Conservation (phyloP, 2,113 vertebrate species). For the Ondatra zibethicus region DNA sequence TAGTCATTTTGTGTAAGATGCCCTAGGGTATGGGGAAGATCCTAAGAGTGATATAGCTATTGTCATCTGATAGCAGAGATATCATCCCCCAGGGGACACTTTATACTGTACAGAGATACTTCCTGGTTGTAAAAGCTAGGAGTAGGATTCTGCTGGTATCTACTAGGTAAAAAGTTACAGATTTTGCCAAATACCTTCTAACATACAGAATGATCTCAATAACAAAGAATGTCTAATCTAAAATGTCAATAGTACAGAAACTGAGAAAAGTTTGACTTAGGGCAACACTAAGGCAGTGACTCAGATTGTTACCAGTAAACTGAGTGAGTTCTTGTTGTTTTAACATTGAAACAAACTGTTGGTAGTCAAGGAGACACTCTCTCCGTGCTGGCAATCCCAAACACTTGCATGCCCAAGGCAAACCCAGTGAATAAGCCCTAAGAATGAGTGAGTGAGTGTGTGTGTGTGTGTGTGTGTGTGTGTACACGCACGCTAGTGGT, state of each 20-base stretch:
- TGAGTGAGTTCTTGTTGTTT: not conserved
- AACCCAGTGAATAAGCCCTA: not conserved
- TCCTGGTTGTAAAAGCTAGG: not conserved
- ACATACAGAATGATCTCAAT: not conserved
- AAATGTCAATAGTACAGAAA: not conserved
- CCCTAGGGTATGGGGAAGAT: not conserved
- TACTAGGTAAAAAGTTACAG: not conserved
- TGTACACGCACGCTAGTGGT: too few species aligned
- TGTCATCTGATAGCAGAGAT: not conserved
- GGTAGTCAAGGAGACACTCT: not conserved
- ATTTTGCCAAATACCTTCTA: conserved; percentile 42
- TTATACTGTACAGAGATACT: not conserved
- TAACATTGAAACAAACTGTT: not conserved
- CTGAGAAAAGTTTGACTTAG: conserved; percentile 25
- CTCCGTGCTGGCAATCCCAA: not conserved
- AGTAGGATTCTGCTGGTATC: not conserved
- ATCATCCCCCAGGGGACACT: not conserved
- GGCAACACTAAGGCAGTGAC: not conserved
- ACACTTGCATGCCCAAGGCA: not conserved
- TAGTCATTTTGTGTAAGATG: not conserved
- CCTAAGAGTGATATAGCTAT: not conserved
- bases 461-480: too few species aligned
- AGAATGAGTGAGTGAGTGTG: too few species aligned
- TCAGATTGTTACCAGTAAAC: not conserved
- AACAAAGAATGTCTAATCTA: not conserved